Evolutionary conservation across 2,888 invertebrate genomes (phyloP).

Genomic region (Lumbricus terrestris): DNA sequence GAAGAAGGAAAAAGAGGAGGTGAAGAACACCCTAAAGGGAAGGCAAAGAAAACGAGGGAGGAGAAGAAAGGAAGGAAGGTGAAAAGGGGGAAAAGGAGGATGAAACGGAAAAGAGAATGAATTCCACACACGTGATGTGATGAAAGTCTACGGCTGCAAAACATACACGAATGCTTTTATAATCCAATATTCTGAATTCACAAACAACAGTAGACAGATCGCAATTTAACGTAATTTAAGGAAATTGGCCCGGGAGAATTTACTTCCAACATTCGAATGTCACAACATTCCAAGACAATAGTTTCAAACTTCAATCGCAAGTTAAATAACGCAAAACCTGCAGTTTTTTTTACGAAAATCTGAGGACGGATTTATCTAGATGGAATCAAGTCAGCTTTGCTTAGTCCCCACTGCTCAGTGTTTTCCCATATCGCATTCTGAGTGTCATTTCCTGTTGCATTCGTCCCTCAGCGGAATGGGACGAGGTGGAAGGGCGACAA

Average conservation of each 20-base stretch:
- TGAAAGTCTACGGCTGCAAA: background rate
- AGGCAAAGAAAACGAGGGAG: background rate
- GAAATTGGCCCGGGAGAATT: background rate
- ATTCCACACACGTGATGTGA: too few species aligned
- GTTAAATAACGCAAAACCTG: background rate
- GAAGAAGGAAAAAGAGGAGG: background rate
- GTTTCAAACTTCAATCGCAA: background rate
- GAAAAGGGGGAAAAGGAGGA: background rate
- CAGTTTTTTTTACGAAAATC: background rate
- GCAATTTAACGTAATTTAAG: background rate
- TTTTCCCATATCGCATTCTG: background rate
- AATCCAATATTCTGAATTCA: background rate
- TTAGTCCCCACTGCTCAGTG: background rate
- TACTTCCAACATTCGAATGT: background rate
- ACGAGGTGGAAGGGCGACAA: slow-evolving; percentile 53
- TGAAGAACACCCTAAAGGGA: background rate
- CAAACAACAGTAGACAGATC: background rate
- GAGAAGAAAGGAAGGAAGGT: background rate
- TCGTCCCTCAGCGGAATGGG: background rate
- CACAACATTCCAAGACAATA: too few species aligned
- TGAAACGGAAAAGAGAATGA: background rate
- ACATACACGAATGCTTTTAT: background rate
- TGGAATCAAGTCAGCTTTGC: background rate
- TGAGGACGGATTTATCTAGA: background rate
- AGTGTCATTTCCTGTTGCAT: background rate